These are phyloP conservation scores for Pavo muticus DNA, from an alignment of 2,113 vertebrate species.

Conservation along the genomic window DNA sequence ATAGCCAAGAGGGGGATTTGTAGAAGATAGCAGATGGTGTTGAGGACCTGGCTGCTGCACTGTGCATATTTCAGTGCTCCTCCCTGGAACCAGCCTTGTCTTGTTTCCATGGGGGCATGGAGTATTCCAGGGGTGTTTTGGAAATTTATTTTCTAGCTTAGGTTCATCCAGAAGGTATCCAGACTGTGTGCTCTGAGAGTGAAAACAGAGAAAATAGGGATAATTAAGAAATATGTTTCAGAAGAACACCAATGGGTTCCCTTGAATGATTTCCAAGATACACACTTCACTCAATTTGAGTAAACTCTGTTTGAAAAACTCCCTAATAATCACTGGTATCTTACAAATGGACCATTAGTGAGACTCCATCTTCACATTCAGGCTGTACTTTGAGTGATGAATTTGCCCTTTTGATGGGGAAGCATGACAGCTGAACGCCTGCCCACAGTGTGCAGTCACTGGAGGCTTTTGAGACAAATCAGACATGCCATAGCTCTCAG, in stretches of 20 bases:
- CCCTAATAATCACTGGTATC: background rate
- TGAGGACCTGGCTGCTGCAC: background rate
- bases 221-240: background rate
- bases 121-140: rapidly evolving
- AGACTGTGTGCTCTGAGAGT: background rate
- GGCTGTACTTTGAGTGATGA: background rate
- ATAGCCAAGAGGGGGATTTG: background rate
- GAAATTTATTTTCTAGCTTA: background rate
- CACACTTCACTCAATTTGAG: background rate
- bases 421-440: background rate
- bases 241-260: rapidly evolving
- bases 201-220: background rate
- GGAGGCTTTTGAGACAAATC: background rate
- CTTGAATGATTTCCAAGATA: background rate
- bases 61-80: rapidly evolving
- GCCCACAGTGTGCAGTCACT: background rate
- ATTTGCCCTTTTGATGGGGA: background rate
- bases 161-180: background rate
- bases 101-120: rapidly evolving
- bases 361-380: background rate
- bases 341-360: background rate
- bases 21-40: background rate
- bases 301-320: background rate
- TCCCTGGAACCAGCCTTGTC: background rate
- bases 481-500: background rate